A percentile compares a stretch with the other conserved stretches of the same genome.
Conservation (phyloP, 2,113 vertebrate genomes). For the Taxidea taxus region DNA sequence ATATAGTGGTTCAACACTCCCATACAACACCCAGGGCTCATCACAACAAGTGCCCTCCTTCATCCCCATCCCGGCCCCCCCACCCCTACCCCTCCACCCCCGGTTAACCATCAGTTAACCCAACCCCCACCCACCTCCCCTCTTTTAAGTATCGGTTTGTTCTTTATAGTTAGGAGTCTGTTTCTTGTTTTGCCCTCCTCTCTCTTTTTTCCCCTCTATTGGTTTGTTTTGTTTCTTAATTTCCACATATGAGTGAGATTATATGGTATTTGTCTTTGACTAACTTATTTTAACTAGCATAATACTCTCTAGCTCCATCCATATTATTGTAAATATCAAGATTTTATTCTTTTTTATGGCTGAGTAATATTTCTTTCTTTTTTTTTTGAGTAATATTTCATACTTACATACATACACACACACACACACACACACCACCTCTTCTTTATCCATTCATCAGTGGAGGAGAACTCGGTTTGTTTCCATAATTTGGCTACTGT, state of each 20-base stretch:
- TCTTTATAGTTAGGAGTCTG: neutral
- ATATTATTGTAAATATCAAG: neutral
- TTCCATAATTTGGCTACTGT: neutral
- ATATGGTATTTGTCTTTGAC: neutral
- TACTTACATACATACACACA: rapidly evolving
- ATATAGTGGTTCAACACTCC: neutral
- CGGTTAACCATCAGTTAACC: neutral
- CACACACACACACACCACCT: no score
- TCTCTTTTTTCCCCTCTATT: neutral
- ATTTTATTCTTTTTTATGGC: neutral
- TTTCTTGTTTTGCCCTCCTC: neutral
- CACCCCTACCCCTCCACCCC: no score
- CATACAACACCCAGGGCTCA: neutral
- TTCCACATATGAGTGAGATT: neutral
- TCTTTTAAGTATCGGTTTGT: neutral
- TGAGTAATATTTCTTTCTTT: neutral
- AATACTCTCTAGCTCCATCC: neutral
- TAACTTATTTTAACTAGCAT: neutral
- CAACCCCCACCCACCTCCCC: neutral
- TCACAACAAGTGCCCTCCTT: neutral
- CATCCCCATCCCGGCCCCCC: neutral
- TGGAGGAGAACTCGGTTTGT: neutral
- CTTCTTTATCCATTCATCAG: neutral
- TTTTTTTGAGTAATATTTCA: no score
- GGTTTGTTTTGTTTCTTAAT: neutral